phyloP scores from a whole-genome alignment of 2,797 vertebrate species.

The Echiichthys vipera region DNA sequence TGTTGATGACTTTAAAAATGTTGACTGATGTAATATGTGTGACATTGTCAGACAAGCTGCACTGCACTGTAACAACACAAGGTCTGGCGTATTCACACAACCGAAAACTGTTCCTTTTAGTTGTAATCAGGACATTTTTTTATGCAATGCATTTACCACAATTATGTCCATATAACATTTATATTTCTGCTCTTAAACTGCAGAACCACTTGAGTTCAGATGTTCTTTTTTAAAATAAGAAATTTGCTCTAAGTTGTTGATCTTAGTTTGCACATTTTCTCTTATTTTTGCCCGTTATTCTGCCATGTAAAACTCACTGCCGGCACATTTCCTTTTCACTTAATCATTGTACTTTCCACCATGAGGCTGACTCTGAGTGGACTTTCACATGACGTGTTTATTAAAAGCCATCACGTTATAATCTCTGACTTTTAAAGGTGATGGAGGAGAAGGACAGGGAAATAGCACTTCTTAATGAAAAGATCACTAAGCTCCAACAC shows the following conservation, averaged over 20 bases:
- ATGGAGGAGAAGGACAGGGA: slow-evolving; percentile 93
- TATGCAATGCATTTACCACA: neutral
- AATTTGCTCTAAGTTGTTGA: neutral
- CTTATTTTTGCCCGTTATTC: slow-evolving; percentile 9
- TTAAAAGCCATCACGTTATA: slow-evolving; percentile 83
- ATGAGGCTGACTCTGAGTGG: slow-evolving; percentile 20
- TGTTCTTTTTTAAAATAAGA: neutral
- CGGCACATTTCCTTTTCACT: slow-evolving; percentile 11
- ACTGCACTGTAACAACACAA: neutral
- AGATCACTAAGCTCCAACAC: slow-evolving; percentile 90
- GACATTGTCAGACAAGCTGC: neutral
- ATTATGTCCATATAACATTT: neutral
- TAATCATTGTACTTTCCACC: slow-evolving; percentile 11
- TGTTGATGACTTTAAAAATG: slow-evolving; percentile 4
- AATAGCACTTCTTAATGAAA: slow-evolving; percentile 90
- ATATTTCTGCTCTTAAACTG: neutral
- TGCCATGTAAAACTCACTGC: neutral
- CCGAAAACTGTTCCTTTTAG: neutral
- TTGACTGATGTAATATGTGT: neutral
- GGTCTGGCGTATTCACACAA: neutral
- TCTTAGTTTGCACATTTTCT: slow-evolving; percentile 13
- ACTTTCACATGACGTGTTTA: slow-evolving; percentile 39
- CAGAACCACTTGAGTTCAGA: neutral
- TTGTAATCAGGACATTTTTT: neutral
- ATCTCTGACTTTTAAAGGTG: slow-evolving; percentile 89